Conservation (phyloP, 1,140 invertebrate genomes). For the Doryteuthis pealeii region DNA sequence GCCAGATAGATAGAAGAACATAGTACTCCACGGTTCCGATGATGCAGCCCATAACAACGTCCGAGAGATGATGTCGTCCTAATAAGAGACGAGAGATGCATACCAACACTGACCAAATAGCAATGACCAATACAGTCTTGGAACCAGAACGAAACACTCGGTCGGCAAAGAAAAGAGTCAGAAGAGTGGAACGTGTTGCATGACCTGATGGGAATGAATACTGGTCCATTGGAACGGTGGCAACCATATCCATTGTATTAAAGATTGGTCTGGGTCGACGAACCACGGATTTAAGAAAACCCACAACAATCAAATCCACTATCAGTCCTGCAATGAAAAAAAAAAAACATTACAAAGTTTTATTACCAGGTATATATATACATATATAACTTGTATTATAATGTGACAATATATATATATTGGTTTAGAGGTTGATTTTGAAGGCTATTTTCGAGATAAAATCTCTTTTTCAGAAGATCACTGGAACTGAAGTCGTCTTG, state of each 20-base stretch:
- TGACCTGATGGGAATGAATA: conserved; percentile 97
- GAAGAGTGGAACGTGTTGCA: conserved; percentile 79
- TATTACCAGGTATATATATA: conserved; percentile 8
- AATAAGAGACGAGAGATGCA: conserved; percentile 78
- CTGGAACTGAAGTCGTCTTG: no score
- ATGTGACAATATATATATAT: no score
- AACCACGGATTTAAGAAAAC: conserved; percentile 77
- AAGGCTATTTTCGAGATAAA: no score
- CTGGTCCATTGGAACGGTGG: conserved; percentile 75
- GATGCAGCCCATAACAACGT: conserved; percentile 75
- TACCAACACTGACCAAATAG: conserved; percentile 76
- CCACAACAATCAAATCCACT: conserved; percentile 82
- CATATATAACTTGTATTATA: conserved; percentile 7
- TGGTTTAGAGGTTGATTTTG: no score
- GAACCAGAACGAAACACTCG: conserved; percentile 27
- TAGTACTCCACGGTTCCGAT: conserved; percentile 77
- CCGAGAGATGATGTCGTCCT: conserved; percentile 82
- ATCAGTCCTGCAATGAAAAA: conserved; percentile 73
- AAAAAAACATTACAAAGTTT: no score
- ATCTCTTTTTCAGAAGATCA: no score
- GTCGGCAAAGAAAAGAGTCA: conserved; percentile 66
- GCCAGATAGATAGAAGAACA: conserved; percentile 62
- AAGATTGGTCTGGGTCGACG: conserved; percentile 74
- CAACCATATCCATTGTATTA: conserved; percentile 69
- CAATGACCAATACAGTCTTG: conserved; percentile 59